A percentile compares a stretch with the other conserved stretches of the same genome.
phyloP scores from a whole-genome alignment of 2,888 invertebrate species.

The Drosophila paranaensis region DNA sequence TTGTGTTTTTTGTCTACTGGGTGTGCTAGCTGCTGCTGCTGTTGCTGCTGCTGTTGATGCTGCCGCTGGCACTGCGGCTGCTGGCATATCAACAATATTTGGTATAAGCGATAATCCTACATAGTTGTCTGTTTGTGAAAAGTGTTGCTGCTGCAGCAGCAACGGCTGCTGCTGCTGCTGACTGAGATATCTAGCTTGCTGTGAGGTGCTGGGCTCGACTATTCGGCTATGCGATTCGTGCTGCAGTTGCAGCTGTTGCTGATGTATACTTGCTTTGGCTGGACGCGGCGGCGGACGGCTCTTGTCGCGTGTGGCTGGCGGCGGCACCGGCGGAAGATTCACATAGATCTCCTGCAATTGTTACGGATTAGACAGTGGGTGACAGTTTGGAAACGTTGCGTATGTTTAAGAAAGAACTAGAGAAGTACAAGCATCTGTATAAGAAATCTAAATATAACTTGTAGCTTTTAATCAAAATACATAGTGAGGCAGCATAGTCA shows the following conservation, averaged over 20 bases:
- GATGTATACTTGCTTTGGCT: slow-evolving; percentile 80
- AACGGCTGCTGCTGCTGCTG: slow-evolving; percentile 67
- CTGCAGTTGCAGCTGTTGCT: slow-evolving; percentile 53
- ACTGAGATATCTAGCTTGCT: slow-evolving; percentile 72
- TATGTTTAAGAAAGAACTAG: background rate
- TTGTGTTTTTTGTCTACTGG: slow-evolving; percentile 56
- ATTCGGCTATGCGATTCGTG: slow-evolving; percentile 44
- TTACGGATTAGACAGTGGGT: background rate
- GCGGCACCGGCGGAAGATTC: slow-evolving; percentile 80
- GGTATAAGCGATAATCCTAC: slow-evolving; percentile 80
- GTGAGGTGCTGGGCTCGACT: slow-evolving; percentile 70
- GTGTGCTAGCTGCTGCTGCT: slow-evolving; percentile 46
- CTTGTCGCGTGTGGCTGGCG: slow-evolving; percentile 74
- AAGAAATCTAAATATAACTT: no score
- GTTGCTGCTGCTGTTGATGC: slow-evolving; percentile 12
- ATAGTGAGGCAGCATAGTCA: no score
- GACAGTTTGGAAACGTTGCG: background rate
- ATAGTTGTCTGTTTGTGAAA: slow-evolving; percentile 81
- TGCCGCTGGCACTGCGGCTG: slow-evolving; percentile 30
- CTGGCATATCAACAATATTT: slow-evolving; percentile 70
- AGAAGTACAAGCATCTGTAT: no score
- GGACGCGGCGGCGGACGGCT: slow-evolving; percentile 78
- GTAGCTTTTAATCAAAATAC: no score
- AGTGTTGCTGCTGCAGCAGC: slow-evolving; percentile 78
- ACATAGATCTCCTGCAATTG: slow-evolving; percentile 82